These are phyloP conservation scores for Struthidea cinerea DNA, from an alignment of 2,113 vertebrate genomes.

Conservation along the genomic window DNA sequence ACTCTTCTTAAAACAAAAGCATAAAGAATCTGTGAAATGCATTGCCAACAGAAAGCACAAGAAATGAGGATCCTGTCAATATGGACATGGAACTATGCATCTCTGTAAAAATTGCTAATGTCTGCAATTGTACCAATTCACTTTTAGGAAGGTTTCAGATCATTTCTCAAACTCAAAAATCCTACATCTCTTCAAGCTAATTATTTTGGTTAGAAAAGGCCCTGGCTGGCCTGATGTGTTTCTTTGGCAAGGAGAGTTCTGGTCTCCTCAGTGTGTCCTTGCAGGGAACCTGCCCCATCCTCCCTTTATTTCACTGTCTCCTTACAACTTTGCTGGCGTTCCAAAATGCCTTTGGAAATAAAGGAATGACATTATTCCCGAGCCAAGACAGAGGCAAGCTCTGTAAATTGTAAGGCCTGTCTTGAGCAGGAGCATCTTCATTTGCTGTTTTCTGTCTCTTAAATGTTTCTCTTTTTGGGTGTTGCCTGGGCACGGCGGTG, in stretches of 20 bases:
- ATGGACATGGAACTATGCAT: background rate
- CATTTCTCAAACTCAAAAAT: background rate
- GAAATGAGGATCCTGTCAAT: background rate
- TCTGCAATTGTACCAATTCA: background rate
- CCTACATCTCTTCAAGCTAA: background rate
- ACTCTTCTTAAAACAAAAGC: background rate
- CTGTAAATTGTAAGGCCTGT: background rate
- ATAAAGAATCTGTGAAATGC: background rate
- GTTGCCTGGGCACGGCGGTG: background rate
- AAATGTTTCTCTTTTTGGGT: accelerated
- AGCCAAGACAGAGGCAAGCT: background rate
- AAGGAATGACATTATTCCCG: background rate
- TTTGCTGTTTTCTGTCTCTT: background rate
- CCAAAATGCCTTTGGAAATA: background rate
- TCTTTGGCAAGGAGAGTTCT: background rate
- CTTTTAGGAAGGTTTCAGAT: background rate
- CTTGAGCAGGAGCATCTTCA: background rate
- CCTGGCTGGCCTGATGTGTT: background rate
- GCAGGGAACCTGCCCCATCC: background rate
- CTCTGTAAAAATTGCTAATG: background rate
- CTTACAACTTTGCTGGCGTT: background rate
- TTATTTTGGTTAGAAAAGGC: background rate
- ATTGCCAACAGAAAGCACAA: background rate
- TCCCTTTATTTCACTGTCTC: background rate
- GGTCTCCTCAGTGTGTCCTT: background rate